A percentile compares a stretch with the other conserved stretches of the same genome.
Conservation (phyloP, 2,113 vertebrate genomes). For the Chaetodon auriga region DNA sequence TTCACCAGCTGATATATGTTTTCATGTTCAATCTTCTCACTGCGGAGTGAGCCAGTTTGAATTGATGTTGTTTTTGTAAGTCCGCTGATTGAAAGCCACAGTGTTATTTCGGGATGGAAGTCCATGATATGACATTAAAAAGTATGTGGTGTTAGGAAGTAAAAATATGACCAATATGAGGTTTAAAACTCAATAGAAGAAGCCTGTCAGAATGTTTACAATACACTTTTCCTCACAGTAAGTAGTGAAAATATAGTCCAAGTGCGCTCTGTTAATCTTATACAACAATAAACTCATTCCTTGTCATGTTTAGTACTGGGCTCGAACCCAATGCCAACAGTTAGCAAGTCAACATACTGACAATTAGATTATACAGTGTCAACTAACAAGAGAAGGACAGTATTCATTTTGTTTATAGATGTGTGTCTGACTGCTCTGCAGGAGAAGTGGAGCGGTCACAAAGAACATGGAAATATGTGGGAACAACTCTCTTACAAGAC, state of each 20-base stretch:
- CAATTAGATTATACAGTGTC: slow-evolving; percentile 66
- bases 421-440: slow-evolving; percentile 25
- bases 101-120: slow-evolving; percentile 71
- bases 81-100: slow-evolving; percentile 70
- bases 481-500: slow-evolving; percentile 72
- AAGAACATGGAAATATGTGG: slow-evolving; percentile 63
- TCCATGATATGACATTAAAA: slow-evolving; percentile 55
- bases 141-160: slow-evolving; percentile 48
- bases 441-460: slow-evolving; percentile 46
- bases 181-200: slow-evolving; percentile 38
- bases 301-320: slow-evolving; percentile 43
- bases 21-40: slow-evolving; percentile 74
- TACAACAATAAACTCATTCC: slow-evolving; percentile 58
- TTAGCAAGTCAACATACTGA: slow-evolving; percentile 58
- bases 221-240: slow-evolving; percentile 48
- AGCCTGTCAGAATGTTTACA: slow-evolving; percentile 56
- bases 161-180: slow-evolving; percentile 33
- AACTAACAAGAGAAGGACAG: slow-evolving; percentile 56
- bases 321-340: slow-evolving; percentile 55
- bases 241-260: slow-evolving; percentile 44
- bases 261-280: slow-evolving; percentile 30
- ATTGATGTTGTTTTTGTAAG: slow-evolving; percentile 76
- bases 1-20: slow-evolving; percentile 76
- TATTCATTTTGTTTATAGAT: slow-evolving; percentile 51
- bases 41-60: slow-evolving; percentile 55